Evolutionary conservation across 1,140 invertebrate species (phyloP).

Genomic region (Drosophila miranda): DNA sequence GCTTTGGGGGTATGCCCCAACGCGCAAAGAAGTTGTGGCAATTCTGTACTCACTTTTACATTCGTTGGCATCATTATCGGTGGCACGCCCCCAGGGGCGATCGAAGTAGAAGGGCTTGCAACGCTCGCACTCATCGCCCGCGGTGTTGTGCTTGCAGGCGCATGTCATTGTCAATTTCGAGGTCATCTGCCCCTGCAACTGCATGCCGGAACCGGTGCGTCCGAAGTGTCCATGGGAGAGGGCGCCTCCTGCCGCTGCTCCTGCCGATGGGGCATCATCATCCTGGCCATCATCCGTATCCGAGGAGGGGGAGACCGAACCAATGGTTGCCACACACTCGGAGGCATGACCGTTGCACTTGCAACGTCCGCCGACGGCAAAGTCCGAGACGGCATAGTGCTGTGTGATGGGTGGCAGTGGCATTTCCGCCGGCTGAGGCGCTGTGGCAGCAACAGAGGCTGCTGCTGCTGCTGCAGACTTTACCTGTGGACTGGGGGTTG

Average conservation of each 20-base stretch:
- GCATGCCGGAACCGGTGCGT: conserved; percentile 66
- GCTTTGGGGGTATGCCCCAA: too few species aligned
- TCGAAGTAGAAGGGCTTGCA: conserved; percentile 99
- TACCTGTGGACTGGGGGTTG: conserved; percentile 5
- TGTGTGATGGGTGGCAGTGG: conserved; percentile 81
- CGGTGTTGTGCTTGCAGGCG: conserved; percentile 99
- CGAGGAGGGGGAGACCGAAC: conserved; percentile 76
- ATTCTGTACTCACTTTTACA: conserved; percentile 92
- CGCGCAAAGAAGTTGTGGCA: too few species aligned
- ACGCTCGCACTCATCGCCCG: conserved; percentile 98
- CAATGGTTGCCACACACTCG: conserved; percentile 85
- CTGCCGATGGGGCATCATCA: conserved; percentile 83
- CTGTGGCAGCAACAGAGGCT: conserved; percentile 44
- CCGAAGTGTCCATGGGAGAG: conserved; percentile 52
- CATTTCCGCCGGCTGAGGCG: conserved; percentile 63
- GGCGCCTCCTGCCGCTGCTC: neutral
- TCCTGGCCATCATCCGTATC: conserved; percentile 63
- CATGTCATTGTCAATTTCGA: conserved; percentile 87
- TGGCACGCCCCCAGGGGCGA: conserved; percentile 98
- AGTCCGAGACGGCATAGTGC: conserved; percentile 97
- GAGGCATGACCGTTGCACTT: conserved; percentile 99
- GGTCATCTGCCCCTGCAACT: conserved; percentile 8
- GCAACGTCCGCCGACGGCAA: conserved; percentile 98
- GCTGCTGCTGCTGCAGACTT: conserved; percentile 16
- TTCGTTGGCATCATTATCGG: conserved; percentile 96